Evolutionary conservation across 2,888 invertebrate genomes (phyloP), one percentile per base, ranked within the genome.

Genomic region (Parasteatoda lunata): DNA sequence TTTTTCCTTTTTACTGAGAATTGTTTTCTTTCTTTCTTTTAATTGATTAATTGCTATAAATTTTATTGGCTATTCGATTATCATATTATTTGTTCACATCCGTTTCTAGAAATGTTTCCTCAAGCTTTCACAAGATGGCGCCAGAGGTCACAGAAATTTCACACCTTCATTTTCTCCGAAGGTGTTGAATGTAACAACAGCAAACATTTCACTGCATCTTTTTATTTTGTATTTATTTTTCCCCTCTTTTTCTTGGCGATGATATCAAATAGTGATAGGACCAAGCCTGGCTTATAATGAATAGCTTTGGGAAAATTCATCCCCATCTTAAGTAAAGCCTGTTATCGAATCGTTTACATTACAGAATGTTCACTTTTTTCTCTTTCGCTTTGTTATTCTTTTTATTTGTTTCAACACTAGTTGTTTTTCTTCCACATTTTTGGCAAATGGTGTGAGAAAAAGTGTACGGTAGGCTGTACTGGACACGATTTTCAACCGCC

Each of bases 291-390:
- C 69, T 68, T 75, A 71, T 80, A 86, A 86, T 86, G 77, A 86
- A 86, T 86, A 86, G 85, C 77, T 86, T 80, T 80, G 65, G 59
- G 77, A 80, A 72, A 65, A 51, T n/a, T 48, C 30, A 84, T 52
- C 65, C 66, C 13, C 72, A 77, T 59, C 77, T 86, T 68, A 81
- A 77, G 79, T 79, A 80, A 86, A 54, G 77, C 70, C 79, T 2
- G 71, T 86, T 86, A 86, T 86, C 85, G 80, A 71, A 77, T 47
- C 85, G 85, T 86, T 86, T 86, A 86, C 85, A 86, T 86, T 86
- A 77, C 80, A 80, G 30, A 30, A 30, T 30, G 30, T 30, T 30
- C 30, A 1, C 30, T 66, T 76, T 59, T 79, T 84, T 85, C 75
- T 84, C 52, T 51, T 66, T 65, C 52, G 47, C 59, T 70, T 30